Base-by-base conservation (phyloP, 2,797 vertebrate species). In the Prunella strophiata region DNA sequence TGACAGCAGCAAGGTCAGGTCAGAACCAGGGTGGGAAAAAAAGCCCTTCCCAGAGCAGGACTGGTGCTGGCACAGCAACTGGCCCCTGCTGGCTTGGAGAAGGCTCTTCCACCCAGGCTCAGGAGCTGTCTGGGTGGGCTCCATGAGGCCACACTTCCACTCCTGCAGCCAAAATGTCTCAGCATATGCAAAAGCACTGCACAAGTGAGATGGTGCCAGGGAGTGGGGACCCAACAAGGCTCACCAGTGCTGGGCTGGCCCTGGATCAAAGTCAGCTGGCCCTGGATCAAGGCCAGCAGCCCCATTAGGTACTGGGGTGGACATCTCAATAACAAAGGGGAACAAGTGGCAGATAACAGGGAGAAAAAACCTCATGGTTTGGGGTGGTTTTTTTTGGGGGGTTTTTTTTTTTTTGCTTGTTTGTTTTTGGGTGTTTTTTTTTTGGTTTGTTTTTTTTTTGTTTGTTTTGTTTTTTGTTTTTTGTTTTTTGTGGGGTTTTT, bases 91-190 rank as follows among this genome's bases (percentile, higher is more conserved):
- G 1, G 1, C 61, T 23, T 12, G 2, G 52, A 52, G 65, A 74
- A 42, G 42, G 52, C 42, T 86, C 76, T 25, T 7, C 55, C 36
- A 20, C 3, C 29, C 36, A 2, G 1, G 51, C 34, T 40, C 27
- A 16, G 55, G 73, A 62, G 58, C 36, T 16, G 15, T 11, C 10
- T 9, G 47, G 22, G 34, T 1, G 1, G 58, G 81, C 29, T 75
- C 58, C 2, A 0, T 0, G 3, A 1, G 13, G 7, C 16, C 50
- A n/a, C 2, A 0, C 13, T 80, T 57, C 20, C 25, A 57, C 2
- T 34, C 30, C 45, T n/a, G 25, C 25, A 52, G 77, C 50, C 42
- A 40, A 58, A 81, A 73, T 6, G 13, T 42, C 51, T 51, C 42
- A 32, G 51, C 34, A 81, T 23, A 55, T 43, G 30, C 3, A 1